phyloP scores from a whole-genome alignment of 2,888 invertebrate genomes.

The Lasius fuliginosus region DNA sequence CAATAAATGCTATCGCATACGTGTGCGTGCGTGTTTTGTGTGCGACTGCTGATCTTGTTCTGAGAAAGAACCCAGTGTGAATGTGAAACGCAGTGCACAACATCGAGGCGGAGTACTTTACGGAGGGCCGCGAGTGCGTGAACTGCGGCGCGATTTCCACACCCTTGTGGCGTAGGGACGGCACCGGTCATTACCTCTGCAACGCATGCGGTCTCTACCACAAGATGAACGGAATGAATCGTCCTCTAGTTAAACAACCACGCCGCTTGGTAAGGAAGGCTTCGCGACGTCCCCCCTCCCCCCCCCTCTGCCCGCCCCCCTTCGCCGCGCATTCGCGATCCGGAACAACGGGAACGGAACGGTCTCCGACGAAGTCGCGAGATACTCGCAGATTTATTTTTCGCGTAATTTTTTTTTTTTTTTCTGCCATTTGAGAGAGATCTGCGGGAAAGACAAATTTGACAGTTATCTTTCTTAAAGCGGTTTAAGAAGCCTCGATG shows the following conservation, averaged over 20 bases:
- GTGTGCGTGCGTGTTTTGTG: slow-evolving; percentile 19
- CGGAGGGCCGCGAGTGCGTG: slow-evolving; percentile 98
- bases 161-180: slow-evolving; percentile 98
- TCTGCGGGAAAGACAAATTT: not conserved
- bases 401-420: no score
- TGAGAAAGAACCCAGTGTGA: slow-evolving; percentile 14
- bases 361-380: slow-evolving; percentile 9
- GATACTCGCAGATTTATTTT: no score
- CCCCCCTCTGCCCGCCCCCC: slow-evolving; percentile 78
- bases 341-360: slow-evolving; percentile 14
- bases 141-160: slow-evolving; percentile 99
- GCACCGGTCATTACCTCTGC: slow-evolving; percentile 99
- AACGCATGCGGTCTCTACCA: slow-evolving; percentile 99
- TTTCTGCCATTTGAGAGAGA: no score
- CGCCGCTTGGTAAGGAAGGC: slow-evolving; percentile 94
- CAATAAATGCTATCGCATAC: not conserved
- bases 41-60: not conserved
- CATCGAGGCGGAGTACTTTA: slow-evolving; percentile 85
- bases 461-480: not conserved
- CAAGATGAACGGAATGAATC: slow-evolving; percentile 98
- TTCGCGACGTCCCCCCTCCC: slow-evolving; percentile 87
- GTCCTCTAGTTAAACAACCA: slow-evolving; percentile 96
- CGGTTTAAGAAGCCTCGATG: not conserved
- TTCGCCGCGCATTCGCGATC: slow-evolving; percentile 34
- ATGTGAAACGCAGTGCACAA: slow-evolving; percentile 81